Base-by-base conservation (phyloP, 1,140 invertebrate species). In the Euglossa dilemma region DNA sequence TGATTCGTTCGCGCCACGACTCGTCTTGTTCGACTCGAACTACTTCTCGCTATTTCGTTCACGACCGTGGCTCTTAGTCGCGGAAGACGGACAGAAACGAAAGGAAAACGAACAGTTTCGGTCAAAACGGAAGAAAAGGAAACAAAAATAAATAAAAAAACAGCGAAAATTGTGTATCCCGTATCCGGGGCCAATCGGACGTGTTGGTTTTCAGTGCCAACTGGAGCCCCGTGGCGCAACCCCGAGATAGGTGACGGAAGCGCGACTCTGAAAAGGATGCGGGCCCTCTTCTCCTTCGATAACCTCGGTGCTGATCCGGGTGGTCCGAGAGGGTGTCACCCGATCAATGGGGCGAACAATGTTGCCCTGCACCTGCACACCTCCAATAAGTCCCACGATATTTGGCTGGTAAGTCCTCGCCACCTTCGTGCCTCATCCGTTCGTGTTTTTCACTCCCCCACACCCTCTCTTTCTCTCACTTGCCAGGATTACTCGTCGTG, bases 181-280 rank as follows among this genome's bases (percentile, higher is more conserved):
- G 76, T 83, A 80, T 84, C 57, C 85, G 89, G 89, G 89, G 89
- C 87, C 90, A 91, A 91, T 91, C 66, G 85, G 85, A 86, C 90
- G 86, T 91, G 90, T 88, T 85, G 90, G 84, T 89, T 95, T 89
- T 87, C 93, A 95, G 95, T 95, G 91, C 95, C 95, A 64, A 95
- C 94, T 81, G 87, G 87, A 89, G 66, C 77, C 87, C 78, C 86
- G 69, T 77, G 85, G 85, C 78, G 78, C 87, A 86, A 86, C 85
- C 81, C 76, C 81, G 87, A 88, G 87, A 89, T 89, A 89, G 72
- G 85, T 86, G 88, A 88, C 87, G 70, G 87, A 87, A 72, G 87
- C 87, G 87, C 87, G 86, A 88, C 87, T 61, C 70, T 69, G 80
- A 88, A 89, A 89, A 85, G 88, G 88, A 89, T 89, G 88, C 85